phyloP scores from a whole-genome alignment of 1,140 invertebrate genomes.

The Drosophila arawakana region DNA sequence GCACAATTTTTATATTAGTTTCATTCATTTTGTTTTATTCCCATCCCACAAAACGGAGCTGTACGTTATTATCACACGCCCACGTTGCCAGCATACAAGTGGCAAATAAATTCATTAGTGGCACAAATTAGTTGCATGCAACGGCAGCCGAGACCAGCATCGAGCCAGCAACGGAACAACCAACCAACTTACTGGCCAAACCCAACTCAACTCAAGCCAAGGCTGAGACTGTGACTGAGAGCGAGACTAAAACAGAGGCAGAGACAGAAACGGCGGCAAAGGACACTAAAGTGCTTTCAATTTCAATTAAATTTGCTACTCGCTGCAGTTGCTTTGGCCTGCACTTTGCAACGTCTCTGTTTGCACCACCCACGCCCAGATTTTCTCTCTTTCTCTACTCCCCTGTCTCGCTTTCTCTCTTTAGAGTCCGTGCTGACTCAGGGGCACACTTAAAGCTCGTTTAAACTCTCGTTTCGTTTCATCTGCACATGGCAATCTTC shows the following conservation, averaged over 20 bases:
- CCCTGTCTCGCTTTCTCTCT: constrained; percentile 24
- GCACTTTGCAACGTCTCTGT: constrained; percentile 24
- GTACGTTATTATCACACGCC: constrained; percentile 65
- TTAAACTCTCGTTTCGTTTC: constrained; percentile 74
- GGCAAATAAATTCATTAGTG: constrained; percentile 83
- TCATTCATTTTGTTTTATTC: constrained; percentile 76
- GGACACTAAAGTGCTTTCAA: constrained; percentile 82
- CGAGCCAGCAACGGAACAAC: constrained; percentile 11
- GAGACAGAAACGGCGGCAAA: constrained; percentile 35
- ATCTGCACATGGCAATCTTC: constrained; percentile 44
- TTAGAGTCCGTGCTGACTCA: constrained; percentile 71
- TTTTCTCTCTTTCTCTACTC: neutral
- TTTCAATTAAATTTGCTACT: constrained; percentile 78
- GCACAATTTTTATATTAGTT: constrained; percentile 62
- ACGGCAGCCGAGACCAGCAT: constrained; percentile 30
- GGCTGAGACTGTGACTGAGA: neutral
- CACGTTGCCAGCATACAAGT: constrained; percentile 78
- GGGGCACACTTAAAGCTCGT: constrained; percentile 78
- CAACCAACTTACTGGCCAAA: constrained; percentile 9
- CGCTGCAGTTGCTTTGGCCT: constrained; percentile 45
- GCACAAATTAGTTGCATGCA: constrained; percentile 81
- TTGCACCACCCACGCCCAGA: neutral
- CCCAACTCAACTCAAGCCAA: constrained; percentile 18
- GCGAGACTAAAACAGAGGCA: too few relatives aligned
- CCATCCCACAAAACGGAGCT: neutral